These are phyloP conservation scores for Bradypodion pumilum DNA, from an alignment of 2,797 vertebrate species.

Conservation along the genomic window DNA sequence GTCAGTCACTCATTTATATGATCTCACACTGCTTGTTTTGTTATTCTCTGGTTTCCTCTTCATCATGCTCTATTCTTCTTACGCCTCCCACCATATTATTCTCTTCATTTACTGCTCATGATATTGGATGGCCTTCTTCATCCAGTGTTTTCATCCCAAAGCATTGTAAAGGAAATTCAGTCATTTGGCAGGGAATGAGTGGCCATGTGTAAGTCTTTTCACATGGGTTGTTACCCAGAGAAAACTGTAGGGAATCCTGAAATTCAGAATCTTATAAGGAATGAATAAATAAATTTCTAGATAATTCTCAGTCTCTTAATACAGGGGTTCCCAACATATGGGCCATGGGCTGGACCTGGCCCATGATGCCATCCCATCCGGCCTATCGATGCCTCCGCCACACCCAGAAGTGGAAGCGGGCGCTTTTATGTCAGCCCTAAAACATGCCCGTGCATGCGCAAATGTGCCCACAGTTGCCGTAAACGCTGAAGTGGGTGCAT, in stretches of 20 bases:
- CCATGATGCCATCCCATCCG: no score
- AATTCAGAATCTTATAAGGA: not conserved
- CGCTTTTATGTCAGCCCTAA: no score
- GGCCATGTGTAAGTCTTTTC: conserved; percentile 2
- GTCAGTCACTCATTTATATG: not conserved
- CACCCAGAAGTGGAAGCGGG: no score
- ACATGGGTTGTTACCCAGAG: conserved; percentile 32
- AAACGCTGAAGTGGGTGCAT: no score
- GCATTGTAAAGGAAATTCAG: conserved; percentile 35
- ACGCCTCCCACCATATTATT: not conserved
- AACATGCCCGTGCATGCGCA: no score
- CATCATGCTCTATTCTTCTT: conserved; percentile 24
- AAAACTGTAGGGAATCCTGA: not conserved
- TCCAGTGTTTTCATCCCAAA: conserved; percentile 16
- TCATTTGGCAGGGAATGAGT: conserved; percentile 6
- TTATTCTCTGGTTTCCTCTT: conserved; percentile 30
- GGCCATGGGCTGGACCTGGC: no score
- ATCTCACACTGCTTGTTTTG: not conserved
- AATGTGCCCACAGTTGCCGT: no score
- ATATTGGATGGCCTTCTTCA: not conserved
- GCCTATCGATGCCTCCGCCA: no score
- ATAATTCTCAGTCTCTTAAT: not conserved
- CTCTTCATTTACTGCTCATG: conserved; percentile 9
- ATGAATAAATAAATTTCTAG: not conserved
- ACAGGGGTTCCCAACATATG: no score